Percentiles rank a stretch among this genome's conserved stretches.
Evolutionary conservation across 2,888 invertebrate genomes (phyloP).

Genomic region (Pristionchus maxplancki): DNA sequence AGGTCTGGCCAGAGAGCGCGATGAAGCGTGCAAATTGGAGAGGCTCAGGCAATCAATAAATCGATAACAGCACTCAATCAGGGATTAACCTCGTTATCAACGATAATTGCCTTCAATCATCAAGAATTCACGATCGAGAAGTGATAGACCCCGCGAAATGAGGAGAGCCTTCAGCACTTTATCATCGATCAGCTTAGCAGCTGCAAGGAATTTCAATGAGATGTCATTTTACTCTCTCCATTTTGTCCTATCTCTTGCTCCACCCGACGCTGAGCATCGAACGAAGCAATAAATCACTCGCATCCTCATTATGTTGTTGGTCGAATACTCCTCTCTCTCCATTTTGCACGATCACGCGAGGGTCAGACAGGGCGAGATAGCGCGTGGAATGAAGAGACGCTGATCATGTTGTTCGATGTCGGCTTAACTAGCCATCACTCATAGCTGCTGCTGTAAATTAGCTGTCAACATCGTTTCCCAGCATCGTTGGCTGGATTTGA

Average conservation of each 20-base stretch:
- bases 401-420: background rate
- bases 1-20: background rate
- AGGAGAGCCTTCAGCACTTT: background rate
- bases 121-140: background rate
- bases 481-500: too few species aligned
- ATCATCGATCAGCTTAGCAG: background rate
- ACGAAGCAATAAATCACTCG: background rate
- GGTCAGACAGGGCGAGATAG: background rate
- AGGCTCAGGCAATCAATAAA: background rate
- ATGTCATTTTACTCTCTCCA: background rate
- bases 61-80: too few species aligned
- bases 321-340: background rate
- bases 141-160: background rate
- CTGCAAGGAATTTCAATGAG: background rate
- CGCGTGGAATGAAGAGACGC: background rate
- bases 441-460: background rate
- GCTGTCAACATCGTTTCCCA: background rate
- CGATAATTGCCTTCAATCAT: conserved; percentile 5
- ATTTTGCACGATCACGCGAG: background rate
- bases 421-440: background rate
- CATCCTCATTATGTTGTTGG: background rate
- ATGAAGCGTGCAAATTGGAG: background rate
- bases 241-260: background rate
- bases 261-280: background rate
- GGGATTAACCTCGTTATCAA: conserved; percentile 3